Conservation (phyloP, 2,797 vertebrate genomes). For the Notolepis coatsorum region DNA sequence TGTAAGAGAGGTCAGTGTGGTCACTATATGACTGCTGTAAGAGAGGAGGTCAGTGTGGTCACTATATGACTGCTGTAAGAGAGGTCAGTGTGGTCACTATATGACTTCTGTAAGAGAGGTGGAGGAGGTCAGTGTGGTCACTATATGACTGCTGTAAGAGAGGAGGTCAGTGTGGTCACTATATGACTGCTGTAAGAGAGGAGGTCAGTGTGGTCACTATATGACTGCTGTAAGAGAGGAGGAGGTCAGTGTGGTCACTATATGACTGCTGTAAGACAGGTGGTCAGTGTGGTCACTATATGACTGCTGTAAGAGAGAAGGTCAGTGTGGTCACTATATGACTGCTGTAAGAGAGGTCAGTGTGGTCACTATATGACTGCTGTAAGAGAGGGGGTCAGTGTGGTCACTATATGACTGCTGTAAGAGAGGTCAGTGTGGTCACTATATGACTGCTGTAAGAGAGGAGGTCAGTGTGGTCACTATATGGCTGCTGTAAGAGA, state of each 20-base stretch:
- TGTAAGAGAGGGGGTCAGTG: background rate
- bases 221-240: background rate
- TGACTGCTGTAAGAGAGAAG: background rate
- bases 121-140: background rate
- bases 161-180: background rate
- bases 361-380: background rate
- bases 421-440: background rate
- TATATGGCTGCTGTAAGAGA: background rate
- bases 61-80: background rate
- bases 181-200: background rate
- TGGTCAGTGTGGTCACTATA: background rate
- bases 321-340: background rate
- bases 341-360: background rate
- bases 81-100: background rate
- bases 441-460: background rate
- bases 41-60: background rate
- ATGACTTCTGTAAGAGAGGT: no score
- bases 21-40: background rate
- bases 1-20: background rate
- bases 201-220: background rate
- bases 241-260: background rate
- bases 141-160: background rate
- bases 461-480: background rate
- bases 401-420: background rate
- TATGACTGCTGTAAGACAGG: background rate